These are phyloP conservation scores for Linnaemya vulpina DNA, from an alignment of 2,888 invertebrate species.

Conservation along the genomic window DNA sequence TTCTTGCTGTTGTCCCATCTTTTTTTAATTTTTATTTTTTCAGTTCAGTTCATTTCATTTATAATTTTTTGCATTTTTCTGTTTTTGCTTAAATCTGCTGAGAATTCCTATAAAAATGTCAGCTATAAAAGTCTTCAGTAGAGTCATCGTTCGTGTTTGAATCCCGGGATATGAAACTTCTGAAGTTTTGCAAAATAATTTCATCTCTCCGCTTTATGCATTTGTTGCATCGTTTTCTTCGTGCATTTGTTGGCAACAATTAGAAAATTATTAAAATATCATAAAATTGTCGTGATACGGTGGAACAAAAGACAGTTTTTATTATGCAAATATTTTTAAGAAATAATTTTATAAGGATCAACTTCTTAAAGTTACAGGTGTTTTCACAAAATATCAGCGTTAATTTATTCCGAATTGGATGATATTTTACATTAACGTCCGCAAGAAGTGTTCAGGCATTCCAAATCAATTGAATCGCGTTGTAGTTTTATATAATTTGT, in stretches of 20 bases:
- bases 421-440: no score
- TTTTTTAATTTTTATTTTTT: not conserved
- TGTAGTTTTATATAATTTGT: no score
- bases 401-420: no score
- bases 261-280: constrained; percentile 79
- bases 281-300: constrained; percentile 74
- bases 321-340: no score
- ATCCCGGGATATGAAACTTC: not conserved
- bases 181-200: constrained; percentile 36
- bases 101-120: constrained; percentile 72
- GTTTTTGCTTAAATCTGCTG: constrained; percentile 40
- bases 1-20: constrained; percentile 45
- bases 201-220: not conserved
- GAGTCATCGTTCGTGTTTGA: constrained; percentile 36
- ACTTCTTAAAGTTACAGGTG: no score
- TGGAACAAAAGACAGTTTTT: not conserved
- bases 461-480: no score
- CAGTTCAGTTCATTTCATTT: constrained; percentile 28
- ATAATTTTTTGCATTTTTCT: constrained; percentile 3
- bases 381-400: no score
- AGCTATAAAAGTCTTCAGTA: constrained; percentile 70
- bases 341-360: no score
- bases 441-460: no score
- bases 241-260: constrained; percentile 73
- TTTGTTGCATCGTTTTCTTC: constrained; percentile 45